phyloP scores from a whole-genome alignment of 2,888 invertebrate species.

The Drosophila setosimentum region DNA sequence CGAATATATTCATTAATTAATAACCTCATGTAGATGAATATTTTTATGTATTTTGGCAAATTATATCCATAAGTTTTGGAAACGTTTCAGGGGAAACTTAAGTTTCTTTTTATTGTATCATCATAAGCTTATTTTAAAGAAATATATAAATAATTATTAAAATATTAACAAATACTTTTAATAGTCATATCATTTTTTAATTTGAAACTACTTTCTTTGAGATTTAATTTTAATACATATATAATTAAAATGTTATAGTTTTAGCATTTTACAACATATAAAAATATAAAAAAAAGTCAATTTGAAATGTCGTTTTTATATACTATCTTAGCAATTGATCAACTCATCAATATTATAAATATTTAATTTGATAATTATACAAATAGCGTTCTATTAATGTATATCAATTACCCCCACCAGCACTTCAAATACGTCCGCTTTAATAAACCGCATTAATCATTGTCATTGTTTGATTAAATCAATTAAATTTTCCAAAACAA shows the following conservation, averaged over 20 bases:
- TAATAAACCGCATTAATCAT: slow-evolving; percentile 47
- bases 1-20: background rate
- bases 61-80: background rate
- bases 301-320: background rate
- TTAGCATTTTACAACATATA: background rate
- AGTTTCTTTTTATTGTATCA: background rate
- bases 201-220: background rate
- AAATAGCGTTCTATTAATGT: background rate
- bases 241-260: background rate
- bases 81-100: background rate
- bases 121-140: background rate
- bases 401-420: background rate
- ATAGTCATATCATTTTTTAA: background rate
- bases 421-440: background rate
- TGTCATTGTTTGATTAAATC: slow-evolving; percentile 67
- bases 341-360: slow-evolving; percentile 4
- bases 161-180: background rate
- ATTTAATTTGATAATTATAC: slow-evolving; percentile 8
- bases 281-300: too few relatives aligned
- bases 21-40: background rate
- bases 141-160: too few relatives aligned
- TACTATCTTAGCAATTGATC: background rate
- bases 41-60: background rate
- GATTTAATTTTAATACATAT: background rate
- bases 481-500: slow-evolving; percentile 51